phyloP scores from a whole-genome alignment of 2,113 vertebrate genomes.

The Falcunculus frontatus region DNA sequence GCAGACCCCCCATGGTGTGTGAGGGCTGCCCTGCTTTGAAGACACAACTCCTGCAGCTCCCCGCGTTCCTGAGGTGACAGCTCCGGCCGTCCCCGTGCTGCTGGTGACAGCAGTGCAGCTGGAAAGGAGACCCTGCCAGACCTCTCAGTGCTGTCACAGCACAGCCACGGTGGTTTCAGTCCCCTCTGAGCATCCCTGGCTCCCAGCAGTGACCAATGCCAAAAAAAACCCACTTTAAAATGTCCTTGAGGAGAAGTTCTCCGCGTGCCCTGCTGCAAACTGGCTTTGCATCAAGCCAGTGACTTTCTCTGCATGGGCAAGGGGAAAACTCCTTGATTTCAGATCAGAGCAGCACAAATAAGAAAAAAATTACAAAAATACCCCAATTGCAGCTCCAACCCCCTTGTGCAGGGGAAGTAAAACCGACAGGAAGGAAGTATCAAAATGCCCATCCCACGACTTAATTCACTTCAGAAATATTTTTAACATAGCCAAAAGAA shows the following conservation, averaged over 20 bases:
- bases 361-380: not conserved
- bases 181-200: not conserved
- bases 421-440: not conserved
- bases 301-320: not conserved
- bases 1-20: fast-evolving
- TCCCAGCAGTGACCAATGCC: not conserved
- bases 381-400: not conserved
- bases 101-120: not conserved
- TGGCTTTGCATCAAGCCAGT: not conserved
- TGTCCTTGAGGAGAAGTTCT: not conserved
- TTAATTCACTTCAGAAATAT: not conserved
- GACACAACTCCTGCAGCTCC: not conserved
- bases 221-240: not conserved
- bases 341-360: not conserved
- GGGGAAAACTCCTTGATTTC: not conserved
- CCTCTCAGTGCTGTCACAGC: not conserved
- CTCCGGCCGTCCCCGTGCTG: not conserved
- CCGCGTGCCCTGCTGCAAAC: not conserved
- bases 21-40: not conserved
- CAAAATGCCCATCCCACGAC: not conserved
- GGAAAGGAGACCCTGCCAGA: not conserved
- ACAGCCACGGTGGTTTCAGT: fast-evolving
- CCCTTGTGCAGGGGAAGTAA: not conserved
- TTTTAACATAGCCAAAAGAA: not conserved
- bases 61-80: fast-evolving